Conservation (phyloP, 2,113 vertebrate species). For the Hippocampus barbouri region DNA sequence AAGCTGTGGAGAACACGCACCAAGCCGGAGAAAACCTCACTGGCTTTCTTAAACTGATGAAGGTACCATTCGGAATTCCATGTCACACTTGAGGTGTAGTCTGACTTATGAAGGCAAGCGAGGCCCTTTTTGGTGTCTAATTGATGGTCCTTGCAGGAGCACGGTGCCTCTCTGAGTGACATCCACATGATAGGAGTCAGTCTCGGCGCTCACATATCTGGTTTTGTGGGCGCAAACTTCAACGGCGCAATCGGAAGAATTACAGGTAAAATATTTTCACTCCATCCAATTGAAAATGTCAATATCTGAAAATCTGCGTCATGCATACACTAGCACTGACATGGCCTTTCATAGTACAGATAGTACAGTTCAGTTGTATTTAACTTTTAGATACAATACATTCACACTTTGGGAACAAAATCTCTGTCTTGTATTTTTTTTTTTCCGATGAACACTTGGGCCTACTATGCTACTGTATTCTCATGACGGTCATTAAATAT, state of each 20-base stretch:
- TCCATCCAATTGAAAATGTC: background rate
- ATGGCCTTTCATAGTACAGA: no score
- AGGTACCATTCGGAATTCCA: slow-evolving; percentile 67
- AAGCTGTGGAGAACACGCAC: slow-evolving; percentile 76
- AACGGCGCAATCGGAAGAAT: slow-evolving; percentile 84
- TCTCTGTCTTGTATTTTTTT: no score
- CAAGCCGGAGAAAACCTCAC: slow-evolving; percentile 76
- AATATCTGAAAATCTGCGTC: no score
- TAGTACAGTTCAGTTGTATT: no score
- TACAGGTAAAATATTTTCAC: slow-evolving; percentile 67
- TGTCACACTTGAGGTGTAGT: background rate
- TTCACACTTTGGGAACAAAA: no score
- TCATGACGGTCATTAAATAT: no score
- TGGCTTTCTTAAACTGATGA: slow-evolving; percentile 70
- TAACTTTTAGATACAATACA: no score
- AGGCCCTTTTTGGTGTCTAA: background rate
- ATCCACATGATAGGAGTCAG: slow-evolving; percentile 89
- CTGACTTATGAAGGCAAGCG: background rate
- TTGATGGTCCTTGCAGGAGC: slow-evolving; percentile 61
- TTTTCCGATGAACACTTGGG: no score
- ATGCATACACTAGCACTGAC: no score
- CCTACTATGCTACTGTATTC: no score
- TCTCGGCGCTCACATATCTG: slow-evolving; percentile 92
- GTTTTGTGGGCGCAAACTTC: slow-evolving; percentile 83
- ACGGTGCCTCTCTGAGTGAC: slow-evolving; percentile 71